phyloP scores from a whole-genome alignment of 2,797 vertebrate species.

The Neopelma chrysocephalum region DNA sequence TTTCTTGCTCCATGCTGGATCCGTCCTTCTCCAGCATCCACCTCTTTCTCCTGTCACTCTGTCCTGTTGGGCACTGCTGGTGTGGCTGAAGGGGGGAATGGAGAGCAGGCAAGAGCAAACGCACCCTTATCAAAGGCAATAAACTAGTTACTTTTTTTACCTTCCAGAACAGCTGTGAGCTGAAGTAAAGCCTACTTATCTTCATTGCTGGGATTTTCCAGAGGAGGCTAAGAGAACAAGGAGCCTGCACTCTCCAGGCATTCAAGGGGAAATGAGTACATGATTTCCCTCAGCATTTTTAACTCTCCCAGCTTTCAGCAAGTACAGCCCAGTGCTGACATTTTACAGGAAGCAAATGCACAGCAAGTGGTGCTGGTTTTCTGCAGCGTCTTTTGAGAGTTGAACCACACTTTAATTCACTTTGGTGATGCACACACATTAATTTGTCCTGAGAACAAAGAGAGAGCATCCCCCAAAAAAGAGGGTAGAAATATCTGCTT shows the following conservation, averaged over 20 bases:
- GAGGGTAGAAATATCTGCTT: background rate
- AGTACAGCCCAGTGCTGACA: background rate
- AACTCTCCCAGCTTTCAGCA: background rate
- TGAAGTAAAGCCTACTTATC: background rate
- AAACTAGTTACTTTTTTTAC: background rate
- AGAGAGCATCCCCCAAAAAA: background rate
- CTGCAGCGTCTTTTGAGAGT: background rate
- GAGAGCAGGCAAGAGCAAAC: background rate
- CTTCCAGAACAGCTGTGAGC: background rate
- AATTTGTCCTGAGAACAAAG: constrained; percentile 23
- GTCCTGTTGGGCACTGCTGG: background rate
- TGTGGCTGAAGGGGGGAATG: background rate
- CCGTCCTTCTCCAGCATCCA: background rate
- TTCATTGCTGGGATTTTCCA: background rate
- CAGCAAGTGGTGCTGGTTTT: background rate
- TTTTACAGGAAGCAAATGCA: background rate
- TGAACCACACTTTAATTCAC: constrained; percentile 3
- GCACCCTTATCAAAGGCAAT: background rate
- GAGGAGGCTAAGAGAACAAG: background rate
- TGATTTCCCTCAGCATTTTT: background rate
- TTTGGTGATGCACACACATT: background rate
- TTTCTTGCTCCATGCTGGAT: background rate
- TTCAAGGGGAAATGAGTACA: background rate
- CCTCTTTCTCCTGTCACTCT: background rate
- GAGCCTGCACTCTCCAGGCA: background rate